Conservation (phyloP, 2,888 invertebrate genomes). For the Acanthococcus lagerstroemiae region DNA sequence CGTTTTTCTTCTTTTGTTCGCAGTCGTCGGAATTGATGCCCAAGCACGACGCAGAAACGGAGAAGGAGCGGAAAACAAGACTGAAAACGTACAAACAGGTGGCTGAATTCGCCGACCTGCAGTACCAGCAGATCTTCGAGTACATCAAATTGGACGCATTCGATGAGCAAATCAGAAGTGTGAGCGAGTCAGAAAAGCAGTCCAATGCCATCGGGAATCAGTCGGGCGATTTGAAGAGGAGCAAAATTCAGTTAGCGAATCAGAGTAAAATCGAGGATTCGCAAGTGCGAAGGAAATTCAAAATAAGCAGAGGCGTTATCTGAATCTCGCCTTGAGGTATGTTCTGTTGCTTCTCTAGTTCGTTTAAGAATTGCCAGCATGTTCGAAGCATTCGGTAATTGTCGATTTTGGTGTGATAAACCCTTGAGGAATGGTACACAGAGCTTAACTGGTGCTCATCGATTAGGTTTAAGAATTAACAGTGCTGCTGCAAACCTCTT, state of each 20-base stretch:
- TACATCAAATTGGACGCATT: conserved; percentile 35
- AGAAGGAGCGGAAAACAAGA: conserved; percentile 40
- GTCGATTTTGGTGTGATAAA: no score
- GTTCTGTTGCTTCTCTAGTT: no score
- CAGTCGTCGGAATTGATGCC: background rate
- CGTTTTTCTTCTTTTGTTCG: no score
- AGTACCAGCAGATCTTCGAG: conserved; percentile 62
- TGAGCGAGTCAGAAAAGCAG: conserved; percentile 38
- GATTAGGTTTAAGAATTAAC: no score
- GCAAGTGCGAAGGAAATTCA: conserved; percentile 56
- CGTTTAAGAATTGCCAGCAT: no score
- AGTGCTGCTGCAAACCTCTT: no score
- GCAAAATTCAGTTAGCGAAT: conserved; percentile 48
- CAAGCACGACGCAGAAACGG: background rate
- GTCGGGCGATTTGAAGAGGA: conserved; percentile 36
- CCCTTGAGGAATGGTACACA: no score
- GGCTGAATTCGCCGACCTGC: conserved; percentile 72
- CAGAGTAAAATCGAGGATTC: conserved; percentile 58
- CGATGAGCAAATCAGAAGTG: conserved; percentile 19
- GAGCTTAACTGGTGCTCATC: no score
- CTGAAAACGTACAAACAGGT: conserved; percentile 53
- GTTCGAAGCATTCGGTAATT: no score
- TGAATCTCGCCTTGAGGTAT: conserved; percentile 60
- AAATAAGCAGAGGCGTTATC: conserved; percentile 54
- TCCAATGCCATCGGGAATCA: conserved; percentile 34